Evolutionary conservation across 2,888 invertebrate species (phyloP), one percentile per base, ranked within the genome.

Genomic region (Caenorhabditis wallacei): DNA sequence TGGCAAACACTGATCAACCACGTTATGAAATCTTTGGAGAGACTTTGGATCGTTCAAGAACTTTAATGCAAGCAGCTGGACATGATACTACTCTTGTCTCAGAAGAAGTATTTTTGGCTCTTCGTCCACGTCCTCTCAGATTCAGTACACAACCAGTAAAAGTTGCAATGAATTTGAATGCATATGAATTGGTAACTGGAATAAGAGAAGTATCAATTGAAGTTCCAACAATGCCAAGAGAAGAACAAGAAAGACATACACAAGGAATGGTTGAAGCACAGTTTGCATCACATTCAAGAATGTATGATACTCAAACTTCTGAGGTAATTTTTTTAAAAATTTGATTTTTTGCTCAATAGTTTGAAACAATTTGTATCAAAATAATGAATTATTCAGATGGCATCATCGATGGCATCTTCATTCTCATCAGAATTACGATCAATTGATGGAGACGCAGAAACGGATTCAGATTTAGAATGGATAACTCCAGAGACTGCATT

Each of bases 401-500:
- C 89, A 70, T 87, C 88, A 2, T 90, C 90, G 7, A 91, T 90
- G 89, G 88, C 89, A 5, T 91, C 91, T 3, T 91, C 90, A 16
- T 87, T 89, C 71, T 89, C 90, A 0, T 91, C 90, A 8, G 91
- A 91, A 81, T 80, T 91, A 13, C 89, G 88, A 51, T 91, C 90
- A 2, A 85, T 91, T 13, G 91, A 89, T 61, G 85, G 88, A 30
- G 90, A 78, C 20, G 89, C 88, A 1, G 91, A 91, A 76, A 89
- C 91, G 18, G 91, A 91, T 75, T 88, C 89, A 8, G 91, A 91
- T 76, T 80, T 83, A 24, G 91, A 91, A 75, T 91, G 91, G 91
- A 87, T 88, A 18, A 85, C 88, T 13, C 88, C 89, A 1, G 87
- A 88, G 37, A 86, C 84, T 20, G 85, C 85, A 2, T 54, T 88